phyloP scores from a whole-genome alignment of 2,888 invertebrate genomes.

The Amphimallon solstitiale region DNA sequence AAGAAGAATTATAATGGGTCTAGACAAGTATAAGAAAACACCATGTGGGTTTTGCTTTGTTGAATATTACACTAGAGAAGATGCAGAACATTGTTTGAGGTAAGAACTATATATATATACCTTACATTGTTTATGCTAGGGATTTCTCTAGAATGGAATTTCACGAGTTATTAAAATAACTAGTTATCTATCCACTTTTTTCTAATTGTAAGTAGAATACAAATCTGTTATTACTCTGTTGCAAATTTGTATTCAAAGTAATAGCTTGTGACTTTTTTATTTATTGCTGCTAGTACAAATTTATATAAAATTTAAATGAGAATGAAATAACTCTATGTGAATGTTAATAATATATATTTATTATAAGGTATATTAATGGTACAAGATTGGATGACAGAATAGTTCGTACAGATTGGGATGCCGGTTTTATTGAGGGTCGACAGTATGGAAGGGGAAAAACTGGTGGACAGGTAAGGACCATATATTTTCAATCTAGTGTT shows the following conservation, averaged over 20 bases:
- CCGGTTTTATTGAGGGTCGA: conserved; percentile 97
- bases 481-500: not conserved
- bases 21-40: conserved; percentile 97
- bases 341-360: conserved; percentile 64
- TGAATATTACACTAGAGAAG: conserved; percentile 84
- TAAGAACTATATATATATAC: too few relatives aligned
- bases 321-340: not conserved
- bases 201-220: too few relatives aligned
- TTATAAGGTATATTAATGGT: conserved; percentile 82
- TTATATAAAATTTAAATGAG: not conserved
- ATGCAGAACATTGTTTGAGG: conserved; percentile 85
- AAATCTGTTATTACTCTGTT: too few relatives aligned
- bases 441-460: conserved; percentile 98
- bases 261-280: too few relatives aligned
- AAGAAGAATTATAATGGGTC: conserved; percentile 93
- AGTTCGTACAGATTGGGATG: conserved; percentile 98
- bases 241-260: too few relatives aligned
- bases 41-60: conserved; percentile 99
- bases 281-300: too few relatives aligned
- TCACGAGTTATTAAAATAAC: not conserved
- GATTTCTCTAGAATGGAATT: not conserved
- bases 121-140: not conserved
- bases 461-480: conserved; percentile 87
- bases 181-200: too few relatives aligned
- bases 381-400: conserved; percentile 96